Evolutionary conservation across 2,888 invertebrate genomes (phyloP), one percentile per base, ranked within the genome.

Genomic region (Troides helena): DNA sequence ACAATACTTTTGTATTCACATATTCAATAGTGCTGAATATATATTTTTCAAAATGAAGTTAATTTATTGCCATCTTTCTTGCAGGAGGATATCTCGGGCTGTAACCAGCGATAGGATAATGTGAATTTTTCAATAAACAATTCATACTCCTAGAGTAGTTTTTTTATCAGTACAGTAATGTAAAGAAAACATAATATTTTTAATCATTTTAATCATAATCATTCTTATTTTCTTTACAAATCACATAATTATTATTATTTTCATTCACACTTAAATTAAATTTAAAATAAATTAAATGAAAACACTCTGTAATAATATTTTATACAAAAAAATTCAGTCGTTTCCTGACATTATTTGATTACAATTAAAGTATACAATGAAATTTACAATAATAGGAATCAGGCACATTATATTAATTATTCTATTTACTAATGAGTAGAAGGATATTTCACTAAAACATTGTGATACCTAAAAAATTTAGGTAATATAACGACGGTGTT

Each of bases 301-400:
- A 89, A 91, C 88, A 90, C 88, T 85, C 87, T 90, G 91, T 67
- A 70, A 67, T 86, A 89, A 92, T 89, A 89, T 89, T 90, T 91
- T 89, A 90, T 89, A 92, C 87, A 90, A 88, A 87, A 43, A 46
- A 89, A 85, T 78, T 90, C 92, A 92, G 92, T 92, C 92, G 86
- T 86, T 89, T 88, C 87, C 85, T 86, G 92, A 92, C 89, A 86
- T 83, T 85, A 88, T 88, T 90, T 86, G 88, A 89, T 91, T 88
- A 90, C 81, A 87, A 88, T 86, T 87, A 88, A 84, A 86, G 80
- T 87, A 86, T 87, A 90, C 85, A 88, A 90, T 88, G 85, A 90
- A 88, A 87, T 87, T 85, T 90, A 92, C 84, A 89, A 85, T 90
- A 91, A 89, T 91, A 92, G 92, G 92, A 92, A 92, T 92, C 92